These are phyloP conservation scores for Oplegnathus fasciatus DNA, from an alignment of 2,113 vertebrate species.

Conservation along the genomic window DNA sequence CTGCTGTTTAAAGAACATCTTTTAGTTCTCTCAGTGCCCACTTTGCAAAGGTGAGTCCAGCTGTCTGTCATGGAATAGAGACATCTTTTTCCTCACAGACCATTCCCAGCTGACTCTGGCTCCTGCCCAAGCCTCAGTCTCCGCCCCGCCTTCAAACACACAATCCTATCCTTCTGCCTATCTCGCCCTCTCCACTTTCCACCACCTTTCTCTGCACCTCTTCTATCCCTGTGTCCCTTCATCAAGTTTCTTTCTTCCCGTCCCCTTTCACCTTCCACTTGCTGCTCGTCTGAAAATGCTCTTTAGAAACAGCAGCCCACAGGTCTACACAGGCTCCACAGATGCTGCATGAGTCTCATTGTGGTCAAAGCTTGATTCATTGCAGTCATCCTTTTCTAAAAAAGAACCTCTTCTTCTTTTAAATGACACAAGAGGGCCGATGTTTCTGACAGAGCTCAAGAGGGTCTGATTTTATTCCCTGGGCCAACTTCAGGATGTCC, in stretches of 20 bases:
- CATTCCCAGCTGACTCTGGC: slow-evolving; percentile 18
- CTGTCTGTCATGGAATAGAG: slow-evolving; percentile 4
- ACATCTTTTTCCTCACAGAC: neutral
- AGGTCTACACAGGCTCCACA: slow-evolving; percentile 10
- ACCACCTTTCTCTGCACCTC: neutral
- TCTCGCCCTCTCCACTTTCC: neutral
- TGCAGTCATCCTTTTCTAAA: slow-evolving; percentile 6
- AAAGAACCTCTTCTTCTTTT: slow-evolving; percentile 1
- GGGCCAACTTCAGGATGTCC: slow-evolving; percentile 10
- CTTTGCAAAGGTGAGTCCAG: neutral
- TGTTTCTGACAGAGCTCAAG: slow-evolving; percentile 38
- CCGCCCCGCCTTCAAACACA: slow-evolving; percentile 7
- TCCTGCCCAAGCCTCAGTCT: slow-evolving; percentile 4
- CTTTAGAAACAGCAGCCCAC: slow-evolving; percentile 18
- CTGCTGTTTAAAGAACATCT: neutral
- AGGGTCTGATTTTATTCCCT: slow-evolving; percentile 28
- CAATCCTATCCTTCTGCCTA: slow-evolving; percentile 11
- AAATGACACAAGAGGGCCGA: slow-evolving; percentile 15
- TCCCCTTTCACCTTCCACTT: neutral
- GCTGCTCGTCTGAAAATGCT: slow-evolving; percentile 25
- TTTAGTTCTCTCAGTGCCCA: neutral
- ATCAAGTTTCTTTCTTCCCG: slow-evolving; percentile 14
- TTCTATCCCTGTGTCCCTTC: slow-evolving; percentile 9
- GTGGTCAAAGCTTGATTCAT: slow-evolving; percentile 36
- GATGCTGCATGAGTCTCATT: slow-evolving; percentile 4